A percentile compares a stretch with the other conserved stretches of the same genome.
Evolutionary conservation across 92 coral and sea anemone genomes (phyloP).

Genomic region (Bergia sp.): DNA sequence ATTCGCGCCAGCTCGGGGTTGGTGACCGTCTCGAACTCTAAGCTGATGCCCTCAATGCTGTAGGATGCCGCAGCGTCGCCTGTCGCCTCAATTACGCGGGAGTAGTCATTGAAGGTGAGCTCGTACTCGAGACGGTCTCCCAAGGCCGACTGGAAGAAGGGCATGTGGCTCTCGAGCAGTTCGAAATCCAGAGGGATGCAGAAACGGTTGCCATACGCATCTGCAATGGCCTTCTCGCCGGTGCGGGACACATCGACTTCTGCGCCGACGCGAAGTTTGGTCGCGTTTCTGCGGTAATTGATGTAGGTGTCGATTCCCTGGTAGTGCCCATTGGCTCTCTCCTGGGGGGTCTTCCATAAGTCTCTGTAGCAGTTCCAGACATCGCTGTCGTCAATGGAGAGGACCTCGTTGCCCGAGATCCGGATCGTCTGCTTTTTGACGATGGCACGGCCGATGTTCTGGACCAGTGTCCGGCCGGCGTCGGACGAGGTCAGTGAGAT

Average conservation of each 20-base stretch:
- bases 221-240: neutral
- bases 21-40: neutral
- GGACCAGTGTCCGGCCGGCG: neutral
- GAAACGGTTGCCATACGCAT: conserved; percentile 8
- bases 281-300: neutral
- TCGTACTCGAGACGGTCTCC: neutral
- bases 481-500: conserved; percentile 1
- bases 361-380: conserved; percentile 4
- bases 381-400: conserved; percentile 5
- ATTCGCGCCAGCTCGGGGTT: neutral
- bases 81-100: neutral
- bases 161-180: conserved; percentile 4
- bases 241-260: neutral
- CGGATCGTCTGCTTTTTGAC: neutral
- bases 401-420: neutral
- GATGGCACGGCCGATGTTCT: neutral
- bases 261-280: neutral
- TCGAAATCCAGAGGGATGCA: conserved; percentile 10
- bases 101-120: neutral
- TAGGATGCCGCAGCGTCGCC: neutral
- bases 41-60: neutral
- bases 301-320: neutral
- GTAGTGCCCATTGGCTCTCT: neutral
- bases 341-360: neutral
- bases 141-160: neutral